Evolutionary conservation across 1,140 invertebrate species (phyloP).

Genomic region (Streblospio benedicti): DNA sequence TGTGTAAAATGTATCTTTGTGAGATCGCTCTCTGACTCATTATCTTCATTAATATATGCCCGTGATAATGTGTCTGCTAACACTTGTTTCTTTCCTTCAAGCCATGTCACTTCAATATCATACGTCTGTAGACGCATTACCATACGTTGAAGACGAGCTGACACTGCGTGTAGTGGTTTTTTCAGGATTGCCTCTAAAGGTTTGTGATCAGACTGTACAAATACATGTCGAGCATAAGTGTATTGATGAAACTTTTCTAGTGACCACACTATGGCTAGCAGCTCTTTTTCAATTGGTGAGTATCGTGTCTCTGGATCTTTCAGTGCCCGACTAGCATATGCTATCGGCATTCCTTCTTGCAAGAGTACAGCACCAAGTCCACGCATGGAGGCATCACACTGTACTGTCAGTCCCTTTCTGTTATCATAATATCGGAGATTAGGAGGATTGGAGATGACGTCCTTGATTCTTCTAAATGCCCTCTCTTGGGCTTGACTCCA

Average conservation of each 20-base stretch:
- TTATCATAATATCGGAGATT: conserved; percentile 30
- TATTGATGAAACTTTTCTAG: conserved; percentile 42
- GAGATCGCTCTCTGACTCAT: too few species aligned
- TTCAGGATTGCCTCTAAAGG: conserved; percentile 42
- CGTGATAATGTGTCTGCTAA: conserved; percentile 1
- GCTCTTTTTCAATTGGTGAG: conserved; percentile 36
- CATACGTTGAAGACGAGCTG: conserved; percentile 46
- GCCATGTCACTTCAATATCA: conserved; percentile 43
- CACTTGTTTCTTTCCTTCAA: conserved; percentile 36
- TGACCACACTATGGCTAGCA: conserved; percentile 48
- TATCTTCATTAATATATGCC: too few species aligned
- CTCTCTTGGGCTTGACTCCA: conserved; percentile 18
- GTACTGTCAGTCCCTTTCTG: conserved; percentile 24
- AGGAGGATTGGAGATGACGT: background rate
- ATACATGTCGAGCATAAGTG: conserved; percentile 32
- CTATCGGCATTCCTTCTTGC: conserved; percentile 24
- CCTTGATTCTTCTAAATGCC: conserved; percentile 9
- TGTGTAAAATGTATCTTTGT: too few species aligned
- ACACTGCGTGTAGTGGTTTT: conserved; percentile 41
- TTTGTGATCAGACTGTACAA: conserved; percentile 40
- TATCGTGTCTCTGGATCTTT: conserved; percentile 20
- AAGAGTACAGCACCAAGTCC: conserved; percentile 34
- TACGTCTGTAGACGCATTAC: conserved; percentile 44
- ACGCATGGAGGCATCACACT: conserved; percentile 30
- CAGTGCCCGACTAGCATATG: conserved; percentile 21